Evolutionary conservation across 2,113 vertebrate genomes (phyloP), one percentile per base, ranked within the genome.

Genomic region (Etheostoma spectabile): DNA sequence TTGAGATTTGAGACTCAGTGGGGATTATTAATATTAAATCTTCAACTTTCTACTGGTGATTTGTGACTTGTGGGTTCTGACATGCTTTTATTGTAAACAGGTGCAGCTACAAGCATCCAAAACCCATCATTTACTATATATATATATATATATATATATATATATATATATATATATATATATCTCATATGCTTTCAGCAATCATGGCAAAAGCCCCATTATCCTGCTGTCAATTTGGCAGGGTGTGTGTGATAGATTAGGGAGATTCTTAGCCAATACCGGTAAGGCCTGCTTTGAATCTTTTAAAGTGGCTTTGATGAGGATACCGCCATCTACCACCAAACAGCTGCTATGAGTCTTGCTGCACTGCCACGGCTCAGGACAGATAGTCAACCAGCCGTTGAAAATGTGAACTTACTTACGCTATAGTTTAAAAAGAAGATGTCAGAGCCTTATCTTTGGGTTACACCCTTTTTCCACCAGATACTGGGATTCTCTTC

Each of bases 371-470:
- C 21, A 19, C 19, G 13, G 75, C 68, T 51, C 48, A 35, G 46
- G 11, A 42, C 7, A 88, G 92, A 94, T 92, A 90, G 86, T 77
- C 35, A 59, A 64, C 38, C 56, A 38, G 75, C 86, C 83, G 86
- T 90, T 85, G 67, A 61, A 57, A 74, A 55, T 60, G 63, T 63
- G 69, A 60, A 14, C 60, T 14, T 33, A 42, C 38, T 42, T 42
- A 42, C 1, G 57, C 35, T 80, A 64, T 46, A 65, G 61, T 88
- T 88, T 49, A 22, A 85, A 86, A 51, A 45, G 75, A 59, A 78
- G 71, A 66, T 16, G 4, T 49, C 63, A 57, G 60, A 53, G 49
- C 42, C 89, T 93, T 95, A 95, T 95, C 94, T 93, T 18, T 60
- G 62, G 62, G 91, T 89, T 77, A 94, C 94, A 64, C 94, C 93